These are phyloP conservation scores for Tyrophagus putrescentiae DNA, from an alignment of 1,140 invertebrate genomes.

Conservation along the genomic window DNA sequence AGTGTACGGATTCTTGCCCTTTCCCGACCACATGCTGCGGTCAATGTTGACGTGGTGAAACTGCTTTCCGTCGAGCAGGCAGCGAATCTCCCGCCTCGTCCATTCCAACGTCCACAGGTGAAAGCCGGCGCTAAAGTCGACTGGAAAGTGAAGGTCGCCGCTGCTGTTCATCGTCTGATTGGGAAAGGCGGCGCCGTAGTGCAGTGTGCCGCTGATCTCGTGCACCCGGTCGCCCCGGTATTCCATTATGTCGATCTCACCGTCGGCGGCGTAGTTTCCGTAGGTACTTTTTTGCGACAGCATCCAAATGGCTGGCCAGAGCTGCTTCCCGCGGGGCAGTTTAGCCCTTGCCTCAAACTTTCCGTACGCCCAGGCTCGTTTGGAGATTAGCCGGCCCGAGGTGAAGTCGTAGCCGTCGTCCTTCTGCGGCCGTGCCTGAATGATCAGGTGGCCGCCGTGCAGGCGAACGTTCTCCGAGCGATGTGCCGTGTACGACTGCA, in stretches of 20 bases:
- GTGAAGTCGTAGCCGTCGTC: neutral
- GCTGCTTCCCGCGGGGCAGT: neutral
- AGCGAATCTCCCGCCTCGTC: conserved; percentile 30
- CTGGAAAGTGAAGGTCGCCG: neutral
- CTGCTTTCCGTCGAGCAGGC: conserved; percentile 19
- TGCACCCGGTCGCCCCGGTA: neutral
- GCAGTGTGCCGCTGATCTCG: neutral
- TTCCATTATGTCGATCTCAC: conserved; percentile 10
- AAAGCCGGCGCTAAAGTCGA: conserved; percentile 26
- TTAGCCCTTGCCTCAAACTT: neutral
- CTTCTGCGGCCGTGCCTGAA: neutral
- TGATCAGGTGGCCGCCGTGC: neutral
- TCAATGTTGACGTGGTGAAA: neutral
- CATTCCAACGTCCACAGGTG: conserved; percentile 31
- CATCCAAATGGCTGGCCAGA: conserved; percentile 13
- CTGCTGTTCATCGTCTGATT: neutral
- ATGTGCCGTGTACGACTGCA: no score
- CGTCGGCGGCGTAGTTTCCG: neutral
- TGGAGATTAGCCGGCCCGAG: no score
- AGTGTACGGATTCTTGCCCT: neutral
- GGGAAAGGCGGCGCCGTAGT: neutral
- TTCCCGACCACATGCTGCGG: neutral
- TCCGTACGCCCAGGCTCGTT: conserved; percentile 7
- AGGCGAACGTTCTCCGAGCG: neutral
- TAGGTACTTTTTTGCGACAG: neutral